Percentiles rank a stretch among this genome's conserved stretches.
Conservation (phyloP, 2,797 vertebrate genomes). For the Anomalospiza imberbis region DNA sequence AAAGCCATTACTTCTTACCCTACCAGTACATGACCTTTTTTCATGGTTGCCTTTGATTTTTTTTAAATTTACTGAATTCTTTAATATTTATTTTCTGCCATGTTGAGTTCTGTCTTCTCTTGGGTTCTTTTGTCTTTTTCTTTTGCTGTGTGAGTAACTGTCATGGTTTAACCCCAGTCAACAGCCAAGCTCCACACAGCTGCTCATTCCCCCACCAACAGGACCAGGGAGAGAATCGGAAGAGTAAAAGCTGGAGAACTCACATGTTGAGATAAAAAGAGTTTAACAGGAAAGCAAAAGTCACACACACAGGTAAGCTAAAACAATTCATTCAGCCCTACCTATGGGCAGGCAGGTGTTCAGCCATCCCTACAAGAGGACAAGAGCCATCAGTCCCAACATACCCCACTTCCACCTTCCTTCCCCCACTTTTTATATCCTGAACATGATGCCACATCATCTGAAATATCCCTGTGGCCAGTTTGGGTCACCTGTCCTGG, state of each 20-base stretch:
- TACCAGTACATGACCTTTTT: neutral
- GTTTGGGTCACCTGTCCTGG: neutral
- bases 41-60: neutral
- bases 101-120: neutral
- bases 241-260: neutral
- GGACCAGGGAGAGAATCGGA: fast-evolving
- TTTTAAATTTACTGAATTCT: neutral
- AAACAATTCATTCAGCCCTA: neutral
- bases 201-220: neutral
- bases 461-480: neutral
- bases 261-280: neutral
- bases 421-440: neutral
- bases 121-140: neutral
- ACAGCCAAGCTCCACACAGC: neutral
- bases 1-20: neutral
- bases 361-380: neutral
- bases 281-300: neutral
- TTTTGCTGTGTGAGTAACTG: neutral
- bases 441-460: neutral
- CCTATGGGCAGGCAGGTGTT: neutral
- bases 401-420: neutral
- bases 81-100: neutral
- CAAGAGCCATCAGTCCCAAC: neutral
- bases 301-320: neutral
- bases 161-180: neutral